Evolutionary conservation across 1,140 invertebrate genomes (phyloP), one percentile per base, ranked within the genome.

Genomic region (Drosophila bocki): DNA sequence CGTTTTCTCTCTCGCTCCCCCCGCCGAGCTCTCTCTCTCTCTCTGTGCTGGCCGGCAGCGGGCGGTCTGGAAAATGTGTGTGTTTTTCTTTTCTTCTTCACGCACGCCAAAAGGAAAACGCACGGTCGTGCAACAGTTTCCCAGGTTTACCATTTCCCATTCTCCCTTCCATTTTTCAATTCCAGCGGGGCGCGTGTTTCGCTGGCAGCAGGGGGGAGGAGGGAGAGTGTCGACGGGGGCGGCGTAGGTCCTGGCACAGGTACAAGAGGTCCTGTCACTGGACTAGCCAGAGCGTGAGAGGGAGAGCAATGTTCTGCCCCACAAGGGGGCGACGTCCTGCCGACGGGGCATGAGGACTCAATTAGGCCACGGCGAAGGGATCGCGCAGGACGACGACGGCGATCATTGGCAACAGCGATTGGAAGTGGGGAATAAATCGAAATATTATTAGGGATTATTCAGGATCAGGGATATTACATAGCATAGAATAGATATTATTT

Each of bases 21-120:
- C 35, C 12, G 2, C 11, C 35, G 9, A 29, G 37, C 44, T 57
- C 29, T 9, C 22, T 35, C 53, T 44, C n/a, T 45, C 53, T 35
- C 8, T 37, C 22, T 15, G 57, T 37, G 19, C 50, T 67, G 35
- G 33, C 62, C 13, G 29, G n/a, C 81, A 48, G 62, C 83, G 64
- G 83, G 84, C 80, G 84, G 84, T 80, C 77, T 60, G 69, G 69
- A 70, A 70, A 70, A 51, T 70, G 47, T 69, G 63, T 65, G 47
- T 69, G 47, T 70, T 68, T 70, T 68, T 65, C 39, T 42, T 56
- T 37, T 37, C 32, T 37, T 71, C 53, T 33, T 37, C 67, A 72
- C 54, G 69, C 69, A 72, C 44, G 67, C 67, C 67, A 59, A 51
- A 72, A 58, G 53, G 58, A 68, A 70, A 61, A 35, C 59, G 59